Conservation (phyloP, 2,797 vertebrate species). For the Simalia tracyae region DNA sequence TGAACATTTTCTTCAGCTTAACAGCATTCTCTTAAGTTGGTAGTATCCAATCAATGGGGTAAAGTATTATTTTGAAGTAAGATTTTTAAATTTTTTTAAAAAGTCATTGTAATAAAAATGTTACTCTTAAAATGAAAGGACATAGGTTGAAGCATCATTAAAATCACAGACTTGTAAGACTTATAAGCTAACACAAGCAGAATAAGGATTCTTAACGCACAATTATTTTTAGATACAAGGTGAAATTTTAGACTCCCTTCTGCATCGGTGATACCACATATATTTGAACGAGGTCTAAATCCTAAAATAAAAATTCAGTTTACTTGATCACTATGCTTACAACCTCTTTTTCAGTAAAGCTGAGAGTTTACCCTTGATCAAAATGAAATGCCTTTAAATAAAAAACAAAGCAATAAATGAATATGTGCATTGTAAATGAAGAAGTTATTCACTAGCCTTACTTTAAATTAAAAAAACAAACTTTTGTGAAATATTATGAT, state of each 20-base stretch:
- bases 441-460: background rate
- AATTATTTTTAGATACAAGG: slow-evolving; percentile 92
- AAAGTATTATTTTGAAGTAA: background rate
- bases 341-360: slow-evolving; percentile 31
- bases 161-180: slow-evolving; percentile 69
- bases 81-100: background rate
- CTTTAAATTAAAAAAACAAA: background rate
- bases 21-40: slow-evolving; percentile 21
- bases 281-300: slow-evolving; percentile 84
- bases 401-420: background rate
- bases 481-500: background rate
- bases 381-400: background rate
- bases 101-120: slow-evolving; percentile 32
- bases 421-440: background rate
- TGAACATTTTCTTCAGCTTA: slow-evolving; percentile 32
- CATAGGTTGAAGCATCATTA: slow-evolving; percentile 49
- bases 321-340: slow-evolving; percentile 45
- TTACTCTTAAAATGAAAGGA: slow-evolving; percentile 63
- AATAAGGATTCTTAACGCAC: slow-evolving; percentile 87
- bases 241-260: slow-evolving; percentile 88
- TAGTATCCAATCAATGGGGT: slow-evolving; percentile 26
- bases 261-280: slow-evolving; percentile 82
- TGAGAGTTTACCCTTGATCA: slow-evolving; percentile 2
- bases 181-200: slow-evolving; percentile 78
- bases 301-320: slow-evolving; percentile 69